A percentile compares a stretch with the other conserved stretches of the same genome.
Conservation (phyloP, 1,140 invertebrate genomes). For the Varroa destructor region DNA sequence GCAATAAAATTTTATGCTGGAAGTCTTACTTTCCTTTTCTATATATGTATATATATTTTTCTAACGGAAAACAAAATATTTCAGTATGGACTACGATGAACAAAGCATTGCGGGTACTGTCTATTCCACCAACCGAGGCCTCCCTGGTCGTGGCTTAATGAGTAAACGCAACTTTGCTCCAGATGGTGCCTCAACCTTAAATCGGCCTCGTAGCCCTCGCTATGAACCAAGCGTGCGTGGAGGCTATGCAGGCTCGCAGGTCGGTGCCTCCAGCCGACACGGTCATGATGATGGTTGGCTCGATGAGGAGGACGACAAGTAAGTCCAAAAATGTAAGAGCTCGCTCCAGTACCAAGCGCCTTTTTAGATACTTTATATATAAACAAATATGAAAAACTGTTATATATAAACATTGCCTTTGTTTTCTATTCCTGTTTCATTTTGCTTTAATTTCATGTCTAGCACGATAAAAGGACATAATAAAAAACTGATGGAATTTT, state of each 20-base stretch:
- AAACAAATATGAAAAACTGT: not conserved
- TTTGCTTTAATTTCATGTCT: not conserved
- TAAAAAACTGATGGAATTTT: not conserved
- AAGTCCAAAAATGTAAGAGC: conserved; percentile 28
- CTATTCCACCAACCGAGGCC: conserved; percentile 13
- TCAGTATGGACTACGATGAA: conserved; percentile 27
- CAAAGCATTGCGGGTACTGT: conserved; percentile 21
- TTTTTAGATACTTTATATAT: not conserved
- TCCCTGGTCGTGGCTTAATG: not conserved
- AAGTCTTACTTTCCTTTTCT: no score
- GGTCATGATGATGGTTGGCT: conserved; percentile 18
- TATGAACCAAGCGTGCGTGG: not conserved
- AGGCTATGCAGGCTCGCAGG: not conserved
- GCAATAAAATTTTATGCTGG: no score
- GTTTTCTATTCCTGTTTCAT: not conserved
- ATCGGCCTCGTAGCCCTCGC: conserved; percentile 18
- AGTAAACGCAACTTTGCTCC: conserved; percentile 18
- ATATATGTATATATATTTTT: no score
- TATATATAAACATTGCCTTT: not conserved
- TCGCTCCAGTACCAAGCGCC: not conserved
- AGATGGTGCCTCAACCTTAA: conserved; percentile 14
- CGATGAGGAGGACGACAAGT: conserved; percentile 25
- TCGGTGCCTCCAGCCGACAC: conserved; percentile 8
- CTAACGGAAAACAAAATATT: not conserved
- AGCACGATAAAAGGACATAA: not conserved